Conservation (phyloP, 1,140 invertebrate genomes). For the Wiebesia pumilae region DNA sequence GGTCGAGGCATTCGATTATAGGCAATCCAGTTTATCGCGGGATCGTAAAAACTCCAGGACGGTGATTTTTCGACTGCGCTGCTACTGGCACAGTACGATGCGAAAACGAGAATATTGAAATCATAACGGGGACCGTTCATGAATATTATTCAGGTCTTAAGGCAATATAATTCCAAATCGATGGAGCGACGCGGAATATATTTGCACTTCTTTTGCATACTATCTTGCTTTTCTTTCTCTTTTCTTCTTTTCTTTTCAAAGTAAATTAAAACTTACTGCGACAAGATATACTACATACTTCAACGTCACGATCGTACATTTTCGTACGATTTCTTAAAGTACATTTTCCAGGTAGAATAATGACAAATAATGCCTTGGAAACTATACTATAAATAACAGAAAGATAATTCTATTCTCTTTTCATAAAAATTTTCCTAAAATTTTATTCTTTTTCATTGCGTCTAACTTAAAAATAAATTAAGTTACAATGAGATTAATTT, state of each 20-base stretch:
- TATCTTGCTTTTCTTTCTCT: background rate
- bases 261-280: conserved; percentile 39
- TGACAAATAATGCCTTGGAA: background rate
- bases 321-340: no score
- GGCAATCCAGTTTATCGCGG: conserved; percentile 64
- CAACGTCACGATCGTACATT: conserved; percentile 16
- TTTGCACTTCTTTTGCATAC: conserved; percentile 58
- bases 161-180: conserved; percentile 73
- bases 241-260: background rate
- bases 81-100: background rate
- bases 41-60: conserved; percentile 57
- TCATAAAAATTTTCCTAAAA: no score
- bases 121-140: conserved; percentile 68
- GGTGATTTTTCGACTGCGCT: conserved; percentile 66
- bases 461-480: conserved; percentile 3
- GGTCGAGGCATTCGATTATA: conserved; percentile 59
- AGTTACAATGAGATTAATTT: background rate
- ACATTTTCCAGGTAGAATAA: background rate
- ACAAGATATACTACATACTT: conserved; percentile 56
- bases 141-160: conserved; percentile 73
- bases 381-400: background rate
- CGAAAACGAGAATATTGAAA: conserved; percentile 68
- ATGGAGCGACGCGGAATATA: conserved; percentile 70
- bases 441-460: no score
- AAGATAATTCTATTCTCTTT: background rate